Evolutionary conservation across 2,797 vertebrate genomes (phyloP).

Genomic region (Oreortyx pictus): DNA sequence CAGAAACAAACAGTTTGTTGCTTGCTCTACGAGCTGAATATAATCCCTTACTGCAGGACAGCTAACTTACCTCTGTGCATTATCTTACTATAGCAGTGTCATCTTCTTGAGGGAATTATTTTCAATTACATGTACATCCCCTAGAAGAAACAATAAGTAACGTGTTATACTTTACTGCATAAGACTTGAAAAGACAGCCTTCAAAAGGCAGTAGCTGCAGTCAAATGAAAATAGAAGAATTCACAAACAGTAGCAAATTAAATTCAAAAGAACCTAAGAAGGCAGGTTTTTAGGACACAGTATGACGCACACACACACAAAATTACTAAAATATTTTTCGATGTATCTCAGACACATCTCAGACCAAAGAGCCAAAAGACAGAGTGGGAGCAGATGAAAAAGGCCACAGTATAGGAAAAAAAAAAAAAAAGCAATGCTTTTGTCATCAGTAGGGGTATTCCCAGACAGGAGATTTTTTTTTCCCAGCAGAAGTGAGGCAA

Average conservation of each 20-base stretch:
- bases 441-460: neutral
- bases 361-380: neutral
- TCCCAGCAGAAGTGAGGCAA: neutral
- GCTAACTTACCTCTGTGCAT: neutral
- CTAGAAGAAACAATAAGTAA: neutral
- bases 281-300: neutral
- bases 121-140: neutral
- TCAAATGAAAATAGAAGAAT: neutral
- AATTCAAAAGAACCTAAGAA: neutral
- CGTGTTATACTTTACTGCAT: neutral
- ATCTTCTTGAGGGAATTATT: neutral
- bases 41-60: neutral
- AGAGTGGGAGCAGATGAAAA: neutral
- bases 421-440: neutral
- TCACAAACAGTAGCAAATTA: neutral
- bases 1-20: neutral
- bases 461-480: neutral
- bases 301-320: neutral
- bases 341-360: neutral
- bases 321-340: neutral
- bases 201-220: neutral
- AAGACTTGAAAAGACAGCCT: neutral
- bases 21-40: neutral
- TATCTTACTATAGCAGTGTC: neutral
- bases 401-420: neutral